Evolutionary conservation across 2,888 invertebrate species (phyloP), one percentile per base, ranked within the genome.

Genomic region (Ecliptopera silaceata): DNA sequence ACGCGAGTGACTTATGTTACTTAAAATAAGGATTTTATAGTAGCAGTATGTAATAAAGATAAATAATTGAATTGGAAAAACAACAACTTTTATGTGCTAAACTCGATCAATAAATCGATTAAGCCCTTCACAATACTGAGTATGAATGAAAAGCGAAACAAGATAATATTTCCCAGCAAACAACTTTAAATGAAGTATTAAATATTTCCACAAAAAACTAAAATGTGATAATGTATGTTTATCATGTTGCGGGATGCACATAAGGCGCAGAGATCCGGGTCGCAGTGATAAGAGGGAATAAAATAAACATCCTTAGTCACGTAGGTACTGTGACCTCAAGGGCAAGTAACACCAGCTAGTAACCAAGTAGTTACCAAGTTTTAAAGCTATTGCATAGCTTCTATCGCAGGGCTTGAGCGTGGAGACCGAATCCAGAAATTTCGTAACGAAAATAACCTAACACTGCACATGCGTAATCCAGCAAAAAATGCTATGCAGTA

Each of bases 261-360:
- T 58, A 58, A 50, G 41, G 36, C 45, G 44, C 44, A 54, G 49
- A 58, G 58, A 54, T 58, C 58, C 58, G 58, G 58, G 58, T 58
- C 58, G 49, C 26, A 29, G 41, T 20, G 58, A 58, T 58, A 58
- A 58, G 36, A 48, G 36, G 11, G 26, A 53, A 48, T 48, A 47
- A 41, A 42, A 58, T 53, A 53, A 53, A 36, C 49, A 48, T 48
- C 53, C 49, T 47, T 39, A 36, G 53, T 58, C 53, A 54, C 58
- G 53, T 50, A 48, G n/a, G 31, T 49, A 43, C 26, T 53, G 41
- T 56, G 45, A 58, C 53, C 41, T 49, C 45, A 44, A 34, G 32
- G 36, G n/a, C 18, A 11, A 6, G 1, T 6, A 18, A 29, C 20
- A 15, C 43, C 18, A 20, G 20, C 42, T 46, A 12, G 36, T 15